Base-by-base conservation (phyloP, 2,797 vertebrate species). In the Bufotes viridis region DNA sequence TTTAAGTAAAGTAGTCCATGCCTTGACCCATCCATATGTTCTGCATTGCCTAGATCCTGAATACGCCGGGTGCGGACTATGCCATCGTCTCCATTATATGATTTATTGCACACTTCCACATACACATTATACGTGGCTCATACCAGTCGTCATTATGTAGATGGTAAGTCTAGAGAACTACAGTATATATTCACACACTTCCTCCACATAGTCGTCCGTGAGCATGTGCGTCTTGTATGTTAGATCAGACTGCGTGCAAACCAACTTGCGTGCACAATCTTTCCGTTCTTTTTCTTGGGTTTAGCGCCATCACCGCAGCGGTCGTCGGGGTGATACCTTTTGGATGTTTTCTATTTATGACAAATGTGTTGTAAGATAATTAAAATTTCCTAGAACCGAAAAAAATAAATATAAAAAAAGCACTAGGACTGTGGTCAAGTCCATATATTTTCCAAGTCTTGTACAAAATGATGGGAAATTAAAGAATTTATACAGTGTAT, bases 341-440 rank as follows among this genome's bases (percentile, higher is more conserved):
- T 81, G 69, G 26, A 58, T 88, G 83, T 89, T 89, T 87, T 87
- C 87, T 89, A 89, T 89, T 89, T 89, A 89, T 89, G 78, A 85
- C 63, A 72, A 88, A 87, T 42, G 75, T 84, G 74, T 88, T 88
- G 81, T 84, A 84, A 79, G 74, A 88, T 79, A 79, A 88, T 80
- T n/a, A 84, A 84, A 78, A 58, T 80, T 63, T 80, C 34, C 53
- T 63, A 80, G 75, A 84, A 53, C 79, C 55, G 55, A 24, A 42
- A n/a, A n/a, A n/a, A n/a, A n/a, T n/a, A n/a, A n/a, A n/a, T n/a
- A n/a, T n/a, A n/a, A n/a, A n/a, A 42, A 42, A 42, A 42, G 42
- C 42, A 42, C 42, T 42, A 42, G 42, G 42, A 42, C 42, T 42
- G 42, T 42, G 42, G 42, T 42, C 42, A 7, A 42, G 42, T 42